Percentiles rank a stretch among this genome's conserved stretches.
Conservation (phyloP, 1,140 invertebrate species). For the Neuroterus valhalla region DNA sequence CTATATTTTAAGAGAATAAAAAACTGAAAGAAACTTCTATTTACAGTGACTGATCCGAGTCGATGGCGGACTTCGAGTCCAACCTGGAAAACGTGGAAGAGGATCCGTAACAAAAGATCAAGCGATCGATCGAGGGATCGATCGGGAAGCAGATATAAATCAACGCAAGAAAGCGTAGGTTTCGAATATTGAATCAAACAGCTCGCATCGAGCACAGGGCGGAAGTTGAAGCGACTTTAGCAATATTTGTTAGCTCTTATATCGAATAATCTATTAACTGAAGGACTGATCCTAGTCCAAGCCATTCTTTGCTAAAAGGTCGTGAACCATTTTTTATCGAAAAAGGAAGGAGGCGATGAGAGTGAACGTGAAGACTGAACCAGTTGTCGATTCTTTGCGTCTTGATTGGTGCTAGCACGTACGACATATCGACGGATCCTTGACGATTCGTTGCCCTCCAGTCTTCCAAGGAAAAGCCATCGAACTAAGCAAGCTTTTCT, state of each 20-base stretch:
- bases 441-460: constrained; percentile 36
- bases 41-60: constrained; percentile 70
- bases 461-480: constrained; percentile 52
- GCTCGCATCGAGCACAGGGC: constrained; percentile 32
- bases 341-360: neutral
- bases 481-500: constrained; percentile 38
- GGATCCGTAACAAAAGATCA: constrained; percentile 34
- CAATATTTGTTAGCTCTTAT: constrained; percentile 40
- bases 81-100: constrained; percentile 58
- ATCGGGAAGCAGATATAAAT: constrained; percentile 39
- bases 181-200: constrained; percentile 35
- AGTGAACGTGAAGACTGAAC: constrained; percentile 28
- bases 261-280: constrained; percentile 32
- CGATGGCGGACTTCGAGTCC: constrained; percentile 61
- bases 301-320: constrained; percentile 36
- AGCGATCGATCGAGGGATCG: constrained; percentile 36
- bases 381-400: neutral
- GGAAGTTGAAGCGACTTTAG: constrained; percentile 20
- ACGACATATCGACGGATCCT: constrained; percentile 10
- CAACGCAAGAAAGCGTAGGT: constrained; percentile 41
- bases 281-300: constrained; percentile 31
- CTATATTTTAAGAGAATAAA: constrained; percentile 19
- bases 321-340: constrained; percentile 34
- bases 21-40: constrained; percentile 13
- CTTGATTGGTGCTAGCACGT: constrained; percentile 45